Percentiles rank a stretch among this genome's conserved stretches.
phyloP scores from a whole-genome alignment of 2,888 invertebrate genomes.

The Tuta absoluta region DNA sequence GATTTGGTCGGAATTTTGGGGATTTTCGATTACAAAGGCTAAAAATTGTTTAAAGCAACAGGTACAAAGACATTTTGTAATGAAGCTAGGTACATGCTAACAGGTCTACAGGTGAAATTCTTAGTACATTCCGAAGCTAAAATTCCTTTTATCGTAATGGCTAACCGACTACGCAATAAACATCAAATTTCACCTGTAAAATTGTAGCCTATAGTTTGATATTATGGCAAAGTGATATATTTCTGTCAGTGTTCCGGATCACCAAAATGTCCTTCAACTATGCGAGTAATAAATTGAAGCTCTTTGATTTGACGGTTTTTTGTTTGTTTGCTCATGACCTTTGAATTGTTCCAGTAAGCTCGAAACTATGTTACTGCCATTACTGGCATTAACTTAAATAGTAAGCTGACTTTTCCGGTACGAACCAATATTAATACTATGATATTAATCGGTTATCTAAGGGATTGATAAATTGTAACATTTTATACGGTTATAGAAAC shows the following conservation, averaged over 20 bases:
- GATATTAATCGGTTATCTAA: background rate
- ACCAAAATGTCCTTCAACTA: conserved; percentile 37
- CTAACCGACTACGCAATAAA: too few relatives aligned
- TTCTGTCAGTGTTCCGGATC: conserved; percentile 10
- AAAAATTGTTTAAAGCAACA: too few relatives aligned
- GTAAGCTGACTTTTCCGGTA: conserved; percentile 7
- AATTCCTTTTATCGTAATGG: too few relatives aligned
- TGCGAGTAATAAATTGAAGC: conserved; percentile 39
- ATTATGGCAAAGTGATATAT: too few relatives aligned
- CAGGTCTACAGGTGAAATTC: too few relatives aligned
- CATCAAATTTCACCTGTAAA: too few relatives aligned
- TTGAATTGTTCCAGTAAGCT: conserved; percentile 33
- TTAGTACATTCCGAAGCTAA: too few relatives aligned
- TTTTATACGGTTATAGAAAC: background rate
- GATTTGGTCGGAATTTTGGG: too few relatives aligned
- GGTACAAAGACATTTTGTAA: too few relatives aligned
- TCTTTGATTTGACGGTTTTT: conserved; percentile 29
- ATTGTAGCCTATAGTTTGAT: too few relatives aligned
- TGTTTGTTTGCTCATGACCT: conserved; percentile 41
- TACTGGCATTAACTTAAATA: conserved; percentile 6
- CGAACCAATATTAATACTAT: background rate
- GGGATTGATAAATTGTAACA: background rate
- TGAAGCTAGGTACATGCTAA: too few relatives aligned
- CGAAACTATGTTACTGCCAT: background rate
- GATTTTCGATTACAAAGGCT: too few relatives aligned